phyloP scores from a whole-genome alignment of 2,888 invertebrate species.

The Dasypogon diadema region DNA sequence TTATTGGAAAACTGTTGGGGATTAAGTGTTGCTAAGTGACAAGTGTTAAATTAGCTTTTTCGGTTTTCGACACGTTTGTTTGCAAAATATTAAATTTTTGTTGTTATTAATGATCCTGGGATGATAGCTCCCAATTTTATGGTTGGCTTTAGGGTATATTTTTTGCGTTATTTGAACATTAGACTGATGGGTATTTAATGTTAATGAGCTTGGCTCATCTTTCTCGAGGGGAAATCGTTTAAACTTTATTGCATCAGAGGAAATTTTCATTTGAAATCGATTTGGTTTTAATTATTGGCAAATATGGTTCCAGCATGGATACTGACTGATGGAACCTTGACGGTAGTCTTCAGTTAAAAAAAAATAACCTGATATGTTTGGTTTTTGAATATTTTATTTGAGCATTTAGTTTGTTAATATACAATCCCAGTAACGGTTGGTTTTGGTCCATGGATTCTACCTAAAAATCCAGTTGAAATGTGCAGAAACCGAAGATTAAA shows the following conservation, averaged over 20 bases:
- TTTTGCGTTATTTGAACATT: neutral
- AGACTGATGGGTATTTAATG: neutral
- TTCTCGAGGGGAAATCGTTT: neutral
- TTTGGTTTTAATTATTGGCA: too few relatives aligned
- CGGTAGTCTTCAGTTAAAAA: too few relatives aligned
- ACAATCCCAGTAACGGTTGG: too few relatives aligned
- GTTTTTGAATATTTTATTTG: too few relatives aligned
- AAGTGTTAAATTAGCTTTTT: slow-evolving; percentile 61
- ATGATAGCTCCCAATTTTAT: slow-evolving; percentile 31
- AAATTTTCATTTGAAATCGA: neutral
- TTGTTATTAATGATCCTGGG: slow-evolving; percentile 19
- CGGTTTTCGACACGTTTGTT: slow-evolving; percentile 58
- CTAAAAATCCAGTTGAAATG: too few relatives aligned
- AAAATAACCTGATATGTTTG: too few relatives aligned
- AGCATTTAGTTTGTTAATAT: too few relatives aligned
- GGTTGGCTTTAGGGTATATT: neutral
- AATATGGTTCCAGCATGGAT: too few relatives aligned
- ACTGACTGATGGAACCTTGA: too few relatives aligned
- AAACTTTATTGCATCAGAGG: neutral
- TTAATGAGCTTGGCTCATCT: neutral
- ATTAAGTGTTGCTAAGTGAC: slow-evolving; percentile 58
- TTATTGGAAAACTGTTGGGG: slow-evolving; percentile 58
- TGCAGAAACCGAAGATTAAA: too few relatives aligned
- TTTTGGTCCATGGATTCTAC: too few relatives aligned
- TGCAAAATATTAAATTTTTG: slow-evolving; percentile 37